Base-by-base conservation (phyloP, 2,888 invertebrate species). In the Conus canariensis region DNA sequence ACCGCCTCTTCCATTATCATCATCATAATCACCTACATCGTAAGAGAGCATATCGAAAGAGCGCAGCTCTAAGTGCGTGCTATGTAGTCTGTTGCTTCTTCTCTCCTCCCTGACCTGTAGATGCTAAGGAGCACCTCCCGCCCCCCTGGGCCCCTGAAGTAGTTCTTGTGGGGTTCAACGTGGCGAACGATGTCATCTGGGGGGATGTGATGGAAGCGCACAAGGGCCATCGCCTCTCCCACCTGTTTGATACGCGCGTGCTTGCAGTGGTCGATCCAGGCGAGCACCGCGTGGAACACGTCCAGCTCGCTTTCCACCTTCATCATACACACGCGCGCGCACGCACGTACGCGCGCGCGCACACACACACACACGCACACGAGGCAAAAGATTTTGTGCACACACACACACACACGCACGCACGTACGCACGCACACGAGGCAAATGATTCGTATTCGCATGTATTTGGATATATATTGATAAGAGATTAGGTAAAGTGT, bases 201-300 rank as follows among this genome's bases (percentile, higher is more conserved):
- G 5, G 92, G 87, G n/a, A 95, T 95, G 82, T 92, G 90, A 25
- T 87, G 70, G 83, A 95, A 94, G 67, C 94, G 92, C n/a, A 95
- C 93, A 60, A 93, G 91, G 25, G 89, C 89, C 90, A 95, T 92
- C 25, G 94, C 87, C 3, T 93, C 93, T 6, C 91, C 90, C 8
- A 93, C 93, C 70, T 92, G 92, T 58, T 92, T 90, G 9, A 93
- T 85, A 25, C 95, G 88, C 9, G 93, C 93, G 45, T 91, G 89
- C 59, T 91, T 91, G 89, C 94, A 93, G 92, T 92, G 93, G 74
- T 94, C 93, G 30, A 95, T 92, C 95, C 95, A 95, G 58, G 91
- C 89, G n/a, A 92, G 92, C 60, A 93, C 93, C 59, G 94, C 94
- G 88, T 91, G 91, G 90, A 94, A 95, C 70, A 94, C 92, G 25